Evolutionary conservation across 2,113 vertebrate genomes (phyloP), one percentile per base, ranked within the genome.

Genomic region (Nicator chloris): DNA sequence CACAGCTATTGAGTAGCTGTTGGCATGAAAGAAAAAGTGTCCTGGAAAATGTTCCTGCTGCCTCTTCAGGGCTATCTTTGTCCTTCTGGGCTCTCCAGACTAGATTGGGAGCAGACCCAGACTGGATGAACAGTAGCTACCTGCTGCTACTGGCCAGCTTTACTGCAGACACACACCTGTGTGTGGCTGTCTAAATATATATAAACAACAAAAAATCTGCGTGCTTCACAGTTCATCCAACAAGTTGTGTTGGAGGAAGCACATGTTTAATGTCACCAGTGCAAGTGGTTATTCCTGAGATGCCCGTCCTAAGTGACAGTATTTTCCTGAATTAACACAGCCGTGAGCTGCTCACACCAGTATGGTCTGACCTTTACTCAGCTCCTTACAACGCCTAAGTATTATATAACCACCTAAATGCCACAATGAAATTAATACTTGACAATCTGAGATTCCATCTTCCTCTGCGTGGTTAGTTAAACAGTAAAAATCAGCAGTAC

Each of bases 81-180:
- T 56, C 37, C 40, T 53, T 64, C 37, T 19, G 50, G 10, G 19
- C 11, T 54, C 33, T 56, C 17, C 70, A 56, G 37, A 42, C 17
- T 1, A 42, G 18, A 8, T 0, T 60, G 30, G 39, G 40, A 54
- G 26, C 44, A 45, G 65, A 78, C 7, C 3, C 8, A 22, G 26
- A 39, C 54, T 30, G 60, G 31, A 37, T 33, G 50, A 73, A 64
- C 13, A 39, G 30, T 10, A 75, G 57, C 26, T 28, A 11, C 53
- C 39, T 81, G 45, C 24, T 82, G 24, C 40, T 81, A 13, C 40
- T n/a, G 28, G 12, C 50, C 82, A 89, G 63, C 53, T 76, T 65
- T 45, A 23, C 63, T 37, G 23, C 22, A 39, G 35, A 47, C 54
- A 65, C 35, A 42, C 60, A 57, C 30, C 50, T 65, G 21, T 7